A percentile compares a stretch with the other conserved stretches of the same genome.
Evolutionary conservation across 2,888 invertebrate genomes (phyloP).

Genomic region (Hydriomena furcata): DNA sequence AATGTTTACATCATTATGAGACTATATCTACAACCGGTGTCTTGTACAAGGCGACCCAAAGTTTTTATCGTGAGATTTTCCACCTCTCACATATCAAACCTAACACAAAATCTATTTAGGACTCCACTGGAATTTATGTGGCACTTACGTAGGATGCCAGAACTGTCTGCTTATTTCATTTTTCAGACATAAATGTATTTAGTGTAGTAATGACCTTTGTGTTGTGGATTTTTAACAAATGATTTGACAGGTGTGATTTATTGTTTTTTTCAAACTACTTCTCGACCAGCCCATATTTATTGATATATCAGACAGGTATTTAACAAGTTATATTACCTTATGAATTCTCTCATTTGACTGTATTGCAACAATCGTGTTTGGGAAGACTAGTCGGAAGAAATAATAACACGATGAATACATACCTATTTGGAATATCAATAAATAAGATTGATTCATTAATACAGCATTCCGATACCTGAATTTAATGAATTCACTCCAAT

Average conservation of each 20-base stretch:
- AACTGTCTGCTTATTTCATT: conserved; percentile 28
- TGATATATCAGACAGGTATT: too few species aligned
- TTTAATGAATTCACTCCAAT: neutral
- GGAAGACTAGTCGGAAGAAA: too few species aligned
- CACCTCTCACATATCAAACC: conserved; percentile 27
- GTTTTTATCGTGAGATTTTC: conserved; percentile 20
- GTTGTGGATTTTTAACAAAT: conserved; percentile 7
- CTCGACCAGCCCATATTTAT: too few species aligned
- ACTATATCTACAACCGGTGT: conserved; percentile 8
- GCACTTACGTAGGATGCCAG: conserved; percentile 31
- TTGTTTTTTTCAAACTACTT: too few species aligned
- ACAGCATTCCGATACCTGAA: neutral
- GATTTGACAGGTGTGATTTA: conserved; percentile 3
- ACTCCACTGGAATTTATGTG: conserved; percentile 30
- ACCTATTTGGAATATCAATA: too few species aligned
- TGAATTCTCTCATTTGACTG: too few species aligned
- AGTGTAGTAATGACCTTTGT: conserved; percentile 19
- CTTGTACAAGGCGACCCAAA: neutral
- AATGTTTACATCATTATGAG: conserved; percentile 42
- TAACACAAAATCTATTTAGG: conserved; percentile 30
- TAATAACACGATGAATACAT: too few species aligned
- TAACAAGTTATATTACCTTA: too few species aligned
- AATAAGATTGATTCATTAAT: too few species aligned
- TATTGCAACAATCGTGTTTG: too few species aligned
- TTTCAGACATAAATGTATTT: conserved; percentile 24